Evolutionary conservation across 2,113 vertebrate species (phyloP), one percentile per base, ranked within the genome.

Genomic region (Ochotona curzoniae): DNA sequence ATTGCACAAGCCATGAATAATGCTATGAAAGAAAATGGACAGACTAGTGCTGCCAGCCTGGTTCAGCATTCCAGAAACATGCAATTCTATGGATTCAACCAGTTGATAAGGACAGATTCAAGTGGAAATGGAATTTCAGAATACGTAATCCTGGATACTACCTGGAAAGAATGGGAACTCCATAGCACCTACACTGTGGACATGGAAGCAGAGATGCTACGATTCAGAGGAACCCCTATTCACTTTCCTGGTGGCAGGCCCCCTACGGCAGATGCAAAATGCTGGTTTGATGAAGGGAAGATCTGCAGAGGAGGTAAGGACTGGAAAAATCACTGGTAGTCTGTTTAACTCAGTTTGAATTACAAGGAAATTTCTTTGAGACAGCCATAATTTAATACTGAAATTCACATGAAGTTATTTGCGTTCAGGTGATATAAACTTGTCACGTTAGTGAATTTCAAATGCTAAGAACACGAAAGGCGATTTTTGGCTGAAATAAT

Each of bases 81-180:
- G 21, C 98, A 98, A 35, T 99, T 99, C 92, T 95, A 94, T 13
- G 99, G 99, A 83, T 99, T 99, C 97, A 99, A 98, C 95, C 98
- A 99, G 94, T 91, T 80, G 79, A 88, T 99, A 66, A 96, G 94
- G 90, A 98, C 98, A 70, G 98, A 99, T 92, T 92, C 38, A 30
- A 63, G 44, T 32, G 99, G 99, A 35, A 97, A 98, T 0, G 97
- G 98, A 23, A 96, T 98, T 95, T 98, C 97, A 89, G 98, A 90
- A 79, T 99, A 99, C 1, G 96, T 99, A 87, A 94, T 99, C 87
- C 96, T 99, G 96, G 99, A 99, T 95, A 97, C 98, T 20, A 98
- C 98, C 21, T 98, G 98, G 60, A 96, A n/a, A 73, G 97, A 98
- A 21, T 97, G 97, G 61, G 97, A 98, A 73, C 98, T 99, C 20